Evolutionary conservation across 2,797 vertebrate species (phyloP).

Genomic region (Emys orbicularis): DNA sequence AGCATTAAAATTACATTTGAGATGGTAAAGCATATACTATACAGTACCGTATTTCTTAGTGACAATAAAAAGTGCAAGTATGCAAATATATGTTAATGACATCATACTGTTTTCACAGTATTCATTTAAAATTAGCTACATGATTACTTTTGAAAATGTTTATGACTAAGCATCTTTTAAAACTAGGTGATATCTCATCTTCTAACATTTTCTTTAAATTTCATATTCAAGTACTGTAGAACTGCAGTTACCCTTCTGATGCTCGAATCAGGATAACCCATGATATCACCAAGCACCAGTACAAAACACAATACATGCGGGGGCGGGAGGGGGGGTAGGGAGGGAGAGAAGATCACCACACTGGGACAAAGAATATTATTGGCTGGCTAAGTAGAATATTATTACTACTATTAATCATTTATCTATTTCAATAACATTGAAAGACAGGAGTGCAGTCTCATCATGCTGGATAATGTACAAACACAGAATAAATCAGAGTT

Average conservation of each 20-base stretch:
- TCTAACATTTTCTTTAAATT: neutral
- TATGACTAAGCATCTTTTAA: neutral
- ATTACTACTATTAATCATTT: neutral
- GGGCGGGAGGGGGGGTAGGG: neutral
- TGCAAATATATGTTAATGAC: neutral
- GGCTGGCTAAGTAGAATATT: neutral
- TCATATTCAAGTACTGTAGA: neutral
- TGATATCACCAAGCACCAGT: neutral
- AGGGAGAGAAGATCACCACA: neutral
- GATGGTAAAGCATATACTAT: neutral
- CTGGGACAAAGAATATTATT: neutral
- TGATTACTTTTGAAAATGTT: neutral
- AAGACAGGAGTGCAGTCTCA: neutral
- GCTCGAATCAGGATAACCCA: neutral
- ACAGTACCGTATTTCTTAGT: neutral
- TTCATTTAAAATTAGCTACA: neutral
- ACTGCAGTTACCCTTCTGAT: neutral
- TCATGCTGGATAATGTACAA: neutral
- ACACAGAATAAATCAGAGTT: neutral
- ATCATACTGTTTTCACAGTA: neutral
- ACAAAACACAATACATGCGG: neutral
- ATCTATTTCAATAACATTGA: neutral
- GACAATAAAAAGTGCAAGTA: neutral
- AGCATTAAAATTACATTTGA: slow-evolving; percentile 58
- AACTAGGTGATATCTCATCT: neutral